Conservation (phyloP, 2,888 invertebrate genomes). For the Charanyca ferruginea region DNA sequence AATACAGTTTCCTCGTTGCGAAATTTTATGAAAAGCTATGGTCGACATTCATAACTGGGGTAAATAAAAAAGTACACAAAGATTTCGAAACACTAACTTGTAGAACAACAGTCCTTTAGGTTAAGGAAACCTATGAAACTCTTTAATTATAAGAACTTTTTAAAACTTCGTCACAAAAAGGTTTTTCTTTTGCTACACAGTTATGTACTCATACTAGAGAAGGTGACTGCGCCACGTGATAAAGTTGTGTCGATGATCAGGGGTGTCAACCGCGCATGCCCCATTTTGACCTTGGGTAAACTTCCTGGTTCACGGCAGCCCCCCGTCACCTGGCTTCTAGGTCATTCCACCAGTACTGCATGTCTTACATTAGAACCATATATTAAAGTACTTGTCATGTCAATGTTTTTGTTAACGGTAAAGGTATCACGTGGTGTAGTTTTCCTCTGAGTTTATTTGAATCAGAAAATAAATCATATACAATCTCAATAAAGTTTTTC, state of each 20-base stretch:
- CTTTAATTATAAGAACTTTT: no score
- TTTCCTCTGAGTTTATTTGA: no score
- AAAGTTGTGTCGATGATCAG: constrained; percentile 71
- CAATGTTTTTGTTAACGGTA: no score
- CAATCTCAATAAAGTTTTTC: no score
- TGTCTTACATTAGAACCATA: background rate
- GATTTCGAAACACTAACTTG: background rate
- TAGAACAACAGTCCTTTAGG: background rate
- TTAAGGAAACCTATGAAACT: background rate
- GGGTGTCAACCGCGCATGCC: constrained; percentile 79
- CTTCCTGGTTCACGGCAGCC: constrained; percentile 88
- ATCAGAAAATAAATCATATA: no score
- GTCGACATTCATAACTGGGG: background rate
- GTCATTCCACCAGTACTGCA: constrained; percentile 74
- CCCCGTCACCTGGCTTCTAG: constrained; percentile 74
- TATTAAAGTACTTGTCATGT: no score
- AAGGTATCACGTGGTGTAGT: no score
- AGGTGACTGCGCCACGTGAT: constrained; percentile 53
- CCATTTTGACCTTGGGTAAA: constrained; percentile 81
- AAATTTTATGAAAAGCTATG: background rate
- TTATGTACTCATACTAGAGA: constrained; percentile 14
- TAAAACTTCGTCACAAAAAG: background rate
- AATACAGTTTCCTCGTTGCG: background rate
- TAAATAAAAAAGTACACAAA: background rate
- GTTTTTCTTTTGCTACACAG: background rate